phyloP scores from a whole-genome alignment of 2,888 invertebrate genomes.

The Tenthredo amoena region DNA sequence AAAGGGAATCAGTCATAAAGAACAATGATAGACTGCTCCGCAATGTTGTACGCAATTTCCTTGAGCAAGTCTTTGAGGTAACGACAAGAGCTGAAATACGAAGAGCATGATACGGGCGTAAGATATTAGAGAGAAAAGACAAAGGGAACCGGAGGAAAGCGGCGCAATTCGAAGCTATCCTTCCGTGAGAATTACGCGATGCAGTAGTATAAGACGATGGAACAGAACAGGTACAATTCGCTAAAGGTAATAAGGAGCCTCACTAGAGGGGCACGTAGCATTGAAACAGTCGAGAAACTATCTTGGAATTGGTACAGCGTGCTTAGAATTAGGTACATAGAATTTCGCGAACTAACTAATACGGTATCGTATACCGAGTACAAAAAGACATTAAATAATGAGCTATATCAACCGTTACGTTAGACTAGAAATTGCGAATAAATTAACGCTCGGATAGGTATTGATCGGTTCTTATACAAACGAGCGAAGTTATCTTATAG shows the following conservation, averaged over 20 bases:
- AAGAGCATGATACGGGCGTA: background rate
- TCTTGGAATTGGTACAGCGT: conserved; percentile 61
- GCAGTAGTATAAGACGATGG: conserved; percentile 21
- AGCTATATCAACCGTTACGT: background rate
- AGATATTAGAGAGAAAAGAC: conserved; percentile 14
- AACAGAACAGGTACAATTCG: conserved; percentile 35
- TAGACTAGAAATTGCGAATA: background rate
- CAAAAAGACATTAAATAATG: conserved; percentile 3
- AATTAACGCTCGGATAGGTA: background rate
- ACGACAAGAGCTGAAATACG: background rate
- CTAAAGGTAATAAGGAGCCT: conserved; percentile 35
- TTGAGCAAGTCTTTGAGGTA: background rate
- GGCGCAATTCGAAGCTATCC: conserved; percentile 23
- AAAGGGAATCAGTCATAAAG: background rate
- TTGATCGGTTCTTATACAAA: conserved; percentile 20
- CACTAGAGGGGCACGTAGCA: conserved; percentile 22
- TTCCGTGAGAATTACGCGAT: conserved; percentile 28
- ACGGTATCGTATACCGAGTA: background rate
- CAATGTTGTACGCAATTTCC: background rate
- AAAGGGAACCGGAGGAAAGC: conserved; percentile 4
- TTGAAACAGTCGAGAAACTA: conserved; percentile 53
- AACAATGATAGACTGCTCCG: background rate
- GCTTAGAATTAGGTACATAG: conserved; percentile 60
- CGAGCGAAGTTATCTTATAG: conserved; percentile 7
- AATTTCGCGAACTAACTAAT: background rate